Percentiles rank a stretch among this genome's conserved stretches.
phyloP scores from a whole-genome alignment of 64 coral and sea anemone species.

The Orbicella faveolata region DNA sequence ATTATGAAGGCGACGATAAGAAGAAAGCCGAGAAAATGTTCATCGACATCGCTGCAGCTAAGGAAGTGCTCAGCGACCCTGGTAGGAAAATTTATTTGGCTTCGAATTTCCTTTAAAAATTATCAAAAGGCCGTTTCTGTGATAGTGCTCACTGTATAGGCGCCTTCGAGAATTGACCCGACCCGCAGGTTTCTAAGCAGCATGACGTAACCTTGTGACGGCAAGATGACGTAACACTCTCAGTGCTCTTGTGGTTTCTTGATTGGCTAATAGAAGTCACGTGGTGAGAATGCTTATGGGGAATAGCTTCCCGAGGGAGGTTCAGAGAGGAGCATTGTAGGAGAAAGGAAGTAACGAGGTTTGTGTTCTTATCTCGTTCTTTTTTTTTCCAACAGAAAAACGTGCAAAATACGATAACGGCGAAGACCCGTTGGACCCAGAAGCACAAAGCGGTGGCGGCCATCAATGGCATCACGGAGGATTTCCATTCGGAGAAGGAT shows the following conservation, averaged over 20 bases:
- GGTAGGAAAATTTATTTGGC: conserved; percentile 36
- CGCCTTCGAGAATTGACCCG: too few relatives aligned
- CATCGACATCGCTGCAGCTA: conserved; percentile 95
- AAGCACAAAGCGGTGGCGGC: conserved; percentile 90
- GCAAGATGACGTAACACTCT: too few relatives aligned
- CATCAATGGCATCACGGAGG: conserved; percentile 74
- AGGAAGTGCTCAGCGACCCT: conserved; percentile 93
- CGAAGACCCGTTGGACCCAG: conserved; percentile 94
- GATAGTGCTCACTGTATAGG: too few relatives aligned
- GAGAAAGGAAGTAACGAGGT: neutral
- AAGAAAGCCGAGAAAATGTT: conserved; percentile 97
- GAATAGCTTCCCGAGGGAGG: too few relatives aligned
- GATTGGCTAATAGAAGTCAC: too few relatives aligned
- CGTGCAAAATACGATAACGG: conserved; percentile 91
- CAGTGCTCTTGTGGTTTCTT: too few relatives aligned
- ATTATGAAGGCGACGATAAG: conserved; percentile 82
- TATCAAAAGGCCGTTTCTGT: too few relatives aligned
- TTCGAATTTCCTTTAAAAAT: neutral
- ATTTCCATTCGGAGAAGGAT: conserved; percentile 84
- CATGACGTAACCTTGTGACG: too few relatives aligned
- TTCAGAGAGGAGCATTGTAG: too few relatives aligned
- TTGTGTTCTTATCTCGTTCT: neutral
- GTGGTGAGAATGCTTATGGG: too few relatives aligned
- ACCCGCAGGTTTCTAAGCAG: too few relatives aligned
- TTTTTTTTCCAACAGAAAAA: conserved; percentile 78